phyloP scores from a whole-genome alignment of 2,888 invertebrate genomes.

The Drosophila sordidula region DNA sequence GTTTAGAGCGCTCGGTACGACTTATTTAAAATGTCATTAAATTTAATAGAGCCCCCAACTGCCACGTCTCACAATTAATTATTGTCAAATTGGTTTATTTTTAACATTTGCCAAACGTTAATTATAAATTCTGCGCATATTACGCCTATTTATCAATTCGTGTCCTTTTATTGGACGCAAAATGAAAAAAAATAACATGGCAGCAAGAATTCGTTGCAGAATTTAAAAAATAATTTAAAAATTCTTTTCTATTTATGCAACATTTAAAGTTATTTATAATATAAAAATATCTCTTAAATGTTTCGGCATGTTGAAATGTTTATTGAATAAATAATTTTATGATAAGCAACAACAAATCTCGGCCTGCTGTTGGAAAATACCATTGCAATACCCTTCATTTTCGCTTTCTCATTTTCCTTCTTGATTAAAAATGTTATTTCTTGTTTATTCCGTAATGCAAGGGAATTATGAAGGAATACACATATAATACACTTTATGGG shows the following conservation, averaged over 20 bases:
- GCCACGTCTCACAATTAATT: slow-evolving; percentile 13
- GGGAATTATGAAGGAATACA: too few relatives aligned
- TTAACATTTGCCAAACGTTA: neutral
- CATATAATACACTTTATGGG: too few relatives aligned
- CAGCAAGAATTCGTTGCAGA: neutral
- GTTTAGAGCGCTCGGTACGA: slow-evolving; percentile 15
- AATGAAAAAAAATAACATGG: neutral
- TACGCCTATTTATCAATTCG: neutral
- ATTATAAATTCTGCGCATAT: neutral
- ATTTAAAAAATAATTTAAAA: neutral
- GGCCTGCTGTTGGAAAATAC: neutral
- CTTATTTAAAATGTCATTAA: slow-evolving; percentile 39
- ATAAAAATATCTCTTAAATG: too few relatives aligned
- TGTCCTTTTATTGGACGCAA: neutral
- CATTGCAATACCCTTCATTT: too few relatives aligned
- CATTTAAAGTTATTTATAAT: too few relatives aligned
- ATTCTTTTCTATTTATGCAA: too few relatives aligned
- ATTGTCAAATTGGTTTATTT: slow-evolving; percentile 11
- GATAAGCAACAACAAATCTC: too few relatives aligned
- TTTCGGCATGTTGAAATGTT: too few relatives aligned
- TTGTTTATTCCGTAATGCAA: too few relatives aligned
- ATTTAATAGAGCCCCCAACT: neutral
- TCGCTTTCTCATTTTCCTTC: too few relatives aligned
- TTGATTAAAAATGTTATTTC: too few relatives aligned
- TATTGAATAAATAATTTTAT: too few relatives aligned